phyloP scores from a whole-genome alignment of 2,888 invertebrate species.

The Limnephilus auricula region DNA sequence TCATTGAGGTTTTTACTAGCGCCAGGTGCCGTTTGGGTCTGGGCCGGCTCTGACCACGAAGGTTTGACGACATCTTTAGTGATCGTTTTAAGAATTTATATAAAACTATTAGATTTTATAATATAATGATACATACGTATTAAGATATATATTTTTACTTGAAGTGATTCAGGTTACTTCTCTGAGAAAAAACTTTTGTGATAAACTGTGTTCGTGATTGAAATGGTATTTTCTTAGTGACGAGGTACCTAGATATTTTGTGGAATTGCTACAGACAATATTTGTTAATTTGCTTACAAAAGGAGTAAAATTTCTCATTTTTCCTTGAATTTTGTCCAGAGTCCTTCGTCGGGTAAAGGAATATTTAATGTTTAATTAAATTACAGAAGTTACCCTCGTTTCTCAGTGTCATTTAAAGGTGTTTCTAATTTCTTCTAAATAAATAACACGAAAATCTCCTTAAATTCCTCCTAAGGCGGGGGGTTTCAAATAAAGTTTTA shows the following conservation, averaged over 20 bases:
- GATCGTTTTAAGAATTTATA: too few species aligned
- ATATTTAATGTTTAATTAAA: conserved; percentile 45
- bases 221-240: background rate
- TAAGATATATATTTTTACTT: background rate
- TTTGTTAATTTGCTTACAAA: background rate
- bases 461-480: conserved; percentile 27
- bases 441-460: conserved; percentile 49
- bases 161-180: background rate
- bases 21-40: too few species aligned
- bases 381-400: conserved; percentile 44
- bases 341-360: background rate
- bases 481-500: conserved; percentile 33
- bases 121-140: background rate
- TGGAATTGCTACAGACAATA: background rate
- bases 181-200: background rate
- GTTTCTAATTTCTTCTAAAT: conserved; percentile 44
- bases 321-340: background rate
- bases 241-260: background rate
- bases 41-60: too few species aligned
- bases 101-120: background rate
- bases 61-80: too few species aligned
- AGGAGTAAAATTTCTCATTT: background rate
- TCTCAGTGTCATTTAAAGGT: conserved; percentile 51
- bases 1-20: too few species aligned
- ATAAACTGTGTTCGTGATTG: background rate